Conservation (phyloP, 2,113 vertebrate species). For the Microcebus murinus region DNA sequence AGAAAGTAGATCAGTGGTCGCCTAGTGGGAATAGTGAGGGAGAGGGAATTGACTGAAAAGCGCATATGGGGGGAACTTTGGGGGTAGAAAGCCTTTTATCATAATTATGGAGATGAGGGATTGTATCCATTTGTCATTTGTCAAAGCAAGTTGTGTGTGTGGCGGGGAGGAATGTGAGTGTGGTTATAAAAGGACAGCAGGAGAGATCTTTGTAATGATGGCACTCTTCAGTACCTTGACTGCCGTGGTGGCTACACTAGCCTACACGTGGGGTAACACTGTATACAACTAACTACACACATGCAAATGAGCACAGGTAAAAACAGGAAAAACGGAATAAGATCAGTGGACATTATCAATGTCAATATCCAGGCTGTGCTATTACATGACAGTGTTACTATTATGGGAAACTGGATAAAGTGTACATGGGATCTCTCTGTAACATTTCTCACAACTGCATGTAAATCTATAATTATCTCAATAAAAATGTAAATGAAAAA, state of each 20-base stretch:
- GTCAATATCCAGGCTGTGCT: background rate
- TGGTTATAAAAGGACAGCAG: background rate
- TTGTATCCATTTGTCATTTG: background rate
- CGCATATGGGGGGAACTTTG: background rate
- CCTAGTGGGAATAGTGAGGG: background rate
- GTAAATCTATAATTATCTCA: background rate
- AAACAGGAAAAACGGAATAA: background rate
- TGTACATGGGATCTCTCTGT: background rate
- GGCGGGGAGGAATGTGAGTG: no score
- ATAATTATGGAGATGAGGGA: background rate
- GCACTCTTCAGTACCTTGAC: background rate
- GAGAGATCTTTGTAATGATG: background rate
- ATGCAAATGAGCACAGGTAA: background rate
- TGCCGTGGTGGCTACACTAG: background rate
- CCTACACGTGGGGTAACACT: background rate
- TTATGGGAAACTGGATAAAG: background rate
- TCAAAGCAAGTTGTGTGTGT: background rate
- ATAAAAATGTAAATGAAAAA: conserved; percentile 2
- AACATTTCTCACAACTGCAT: background rate
- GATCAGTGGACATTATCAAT: background rate
- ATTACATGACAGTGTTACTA: background rate
- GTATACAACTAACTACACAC: background rate
- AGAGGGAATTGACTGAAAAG: background rate
- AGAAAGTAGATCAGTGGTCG: background rate
- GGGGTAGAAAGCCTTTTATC: background rate